These are phyloP conservation scores for Phymastichus coffea DNA, from an alignment of 1,140 invertebrate genomes.

Conservation along the genomic window DNA sequence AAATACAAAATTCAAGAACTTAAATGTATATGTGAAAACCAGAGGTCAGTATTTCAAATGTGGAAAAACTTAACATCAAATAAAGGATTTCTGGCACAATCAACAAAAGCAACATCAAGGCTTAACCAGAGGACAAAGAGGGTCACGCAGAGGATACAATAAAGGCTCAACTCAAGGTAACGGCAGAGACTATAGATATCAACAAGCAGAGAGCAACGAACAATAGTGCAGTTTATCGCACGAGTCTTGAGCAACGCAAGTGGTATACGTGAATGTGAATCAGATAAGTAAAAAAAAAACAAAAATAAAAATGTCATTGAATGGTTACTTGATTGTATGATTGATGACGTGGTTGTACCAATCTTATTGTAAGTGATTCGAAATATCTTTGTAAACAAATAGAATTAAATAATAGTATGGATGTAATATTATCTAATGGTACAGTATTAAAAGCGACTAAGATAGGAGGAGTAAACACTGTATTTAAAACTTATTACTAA, in stretches of 20 bases:
- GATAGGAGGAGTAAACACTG: no score
- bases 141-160: constrained; percentile 32
- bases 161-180: constrained; percentile 32
- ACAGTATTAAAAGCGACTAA: no score
- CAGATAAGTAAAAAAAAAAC: not conserved
- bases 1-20: constrained; percentile 46
- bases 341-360: constrained; percentile 26
- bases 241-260: constrained; percentile 13
- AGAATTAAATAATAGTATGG: constrained; percentile 12
- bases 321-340: constrained; percentile 26
- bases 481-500: constrained; percentile 21
- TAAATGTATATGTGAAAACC: constrained; percentile 39
- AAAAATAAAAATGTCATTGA: constrained; percentile 17
- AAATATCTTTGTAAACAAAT: constrained; percentile 1
- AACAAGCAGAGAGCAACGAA: not conserved
- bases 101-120: not conserved
- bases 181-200: not conserved
- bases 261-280: constrained; percentile 1
- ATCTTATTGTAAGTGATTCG: constrained; percentile 23
- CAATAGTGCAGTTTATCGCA: not conserved
- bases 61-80: constrained; percentile 23
- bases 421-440: constrained; percentile 25
- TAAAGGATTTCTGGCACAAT: constrained; percentile 2
- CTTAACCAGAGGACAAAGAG: constrained; percentile 26
- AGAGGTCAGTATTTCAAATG: constrained; percentile 28